Evolutionary conservation across 2,113 vertebrate genomes (phyloP).

Genomic region (Nanorana parkeri): DNA sequence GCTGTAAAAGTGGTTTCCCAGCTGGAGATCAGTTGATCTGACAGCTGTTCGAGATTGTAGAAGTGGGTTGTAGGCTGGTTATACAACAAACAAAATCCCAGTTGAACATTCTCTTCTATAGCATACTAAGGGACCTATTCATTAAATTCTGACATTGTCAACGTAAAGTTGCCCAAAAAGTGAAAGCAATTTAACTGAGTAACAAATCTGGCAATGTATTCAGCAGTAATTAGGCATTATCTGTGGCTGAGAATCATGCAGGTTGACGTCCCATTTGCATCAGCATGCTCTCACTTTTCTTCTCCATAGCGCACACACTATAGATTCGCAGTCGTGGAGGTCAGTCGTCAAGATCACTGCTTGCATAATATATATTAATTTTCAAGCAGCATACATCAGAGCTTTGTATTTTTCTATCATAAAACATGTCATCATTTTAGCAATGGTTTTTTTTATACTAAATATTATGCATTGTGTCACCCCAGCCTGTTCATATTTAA

Average conservation of each 20-base stretch:
- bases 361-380: neutral
- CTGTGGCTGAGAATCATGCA: neutral
- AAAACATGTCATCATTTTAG: too few relatives aligned
- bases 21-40: slow-evolving; percentile 59
- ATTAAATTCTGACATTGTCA: slow-evolving; percentile 24
- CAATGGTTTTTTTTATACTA: too few relatives aligned
- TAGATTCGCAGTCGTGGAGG: neutral
- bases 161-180: slow-evolving; percentile 9
- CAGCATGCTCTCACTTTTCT: neutral
- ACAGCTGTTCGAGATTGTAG: slow-evolving; percentile 55
- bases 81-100: slow-evolving; percentile 44
- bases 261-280: neutral
- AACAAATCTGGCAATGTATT: slow-evolving; percentile 1
- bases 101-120: slow-evolving; percentile 45
- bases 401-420: too few relatives aligned
- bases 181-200: neutral
- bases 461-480: too few relatives aligned
- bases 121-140: slow-evolving; percentile 39
- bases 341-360: neutral
- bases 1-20: slow-evolving; percentile 60
- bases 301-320: neutral
- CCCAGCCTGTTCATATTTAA: too few relatives aligned
- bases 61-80: slow-evolving; percentile 30
- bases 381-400: too few relatives aligned
- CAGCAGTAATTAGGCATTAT: slow-evolving; percentile 1